Base-by-base conservation (phyloP, 2,113 vertebrate species). In the Cottus gobio region DNA sequence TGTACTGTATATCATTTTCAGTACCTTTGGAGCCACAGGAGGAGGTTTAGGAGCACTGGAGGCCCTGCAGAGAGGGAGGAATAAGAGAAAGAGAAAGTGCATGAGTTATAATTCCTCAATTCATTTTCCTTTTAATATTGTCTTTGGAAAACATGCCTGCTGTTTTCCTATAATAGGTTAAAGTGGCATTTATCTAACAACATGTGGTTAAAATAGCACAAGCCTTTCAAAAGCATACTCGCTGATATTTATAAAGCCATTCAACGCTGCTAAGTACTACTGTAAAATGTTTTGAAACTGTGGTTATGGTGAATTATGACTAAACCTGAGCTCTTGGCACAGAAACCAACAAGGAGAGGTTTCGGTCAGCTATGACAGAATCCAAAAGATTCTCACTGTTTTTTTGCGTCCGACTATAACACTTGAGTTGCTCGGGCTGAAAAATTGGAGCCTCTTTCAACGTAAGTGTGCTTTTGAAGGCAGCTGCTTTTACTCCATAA, bases 11-110 rank as follows among this genome's bases (percentile, higher is more conserved):
- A 46, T 46, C 42, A 30, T 58, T 52, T 85, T 67, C 31, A 57
- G 66, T 94, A 99, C 98, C 97, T 97, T 97, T 66, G 94, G 90
- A 80, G 95, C 83, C 37, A 95, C 93, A 71, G 96, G 95, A 2
- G 96, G 94, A 75, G 96, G 93, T 89, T 96, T 97, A 6, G 93
- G 67, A 79, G 88, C 68, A 84, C 94, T 90, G 79, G 95, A 58
- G 64, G 94, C 95, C 92, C 98, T 98, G 84, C 13, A 90, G 89
- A 34, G 77, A 66, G 28, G 24, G 31, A 34, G 20, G 7, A 22
- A 64, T 24, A 65, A 22, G 5, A 9, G 10, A 34, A n/a, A 87
- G 7, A 80, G n/a, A 57, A 24, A 77, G 7, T 5, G 24, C 56
- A 71, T 48, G 18, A 83, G 61, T 79, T 61, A 78, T 66, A 50